Evolutionary conservation across 2,888 invertebrate genomes (phyloP).

Genomic region (Idaea dimidiata): DNA sequence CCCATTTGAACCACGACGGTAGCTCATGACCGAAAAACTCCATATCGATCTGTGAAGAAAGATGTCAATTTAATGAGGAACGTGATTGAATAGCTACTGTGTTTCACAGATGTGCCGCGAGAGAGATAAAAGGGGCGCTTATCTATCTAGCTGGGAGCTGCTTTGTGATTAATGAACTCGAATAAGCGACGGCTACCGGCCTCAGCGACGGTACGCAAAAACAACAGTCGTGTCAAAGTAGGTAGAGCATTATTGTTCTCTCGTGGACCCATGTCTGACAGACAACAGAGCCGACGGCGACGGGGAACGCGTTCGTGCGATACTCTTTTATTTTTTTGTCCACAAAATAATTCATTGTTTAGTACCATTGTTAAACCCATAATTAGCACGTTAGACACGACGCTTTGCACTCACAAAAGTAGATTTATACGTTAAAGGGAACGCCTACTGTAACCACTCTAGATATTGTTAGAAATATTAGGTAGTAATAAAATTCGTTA

Average conservation of each 20-base stretch:
- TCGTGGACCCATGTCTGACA: slow-evolving; percentile 36
- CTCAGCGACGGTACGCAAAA: slow-evolving; percentile 44
- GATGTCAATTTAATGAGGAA: slow-evolving; percentile 24
- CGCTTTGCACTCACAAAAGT: not conserved
- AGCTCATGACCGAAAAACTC: slow-evolving; percentile 64
- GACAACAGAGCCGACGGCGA: slow-evolving; percentile 28
- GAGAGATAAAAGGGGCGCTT: slow-evolving; percentile 54
- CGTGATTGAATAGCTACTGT: slow-evolving; percentile 20
- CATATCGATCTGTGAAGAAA: slow-evolving; percentile 64
- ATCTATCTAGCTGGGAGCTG: slow-evolving; percentile 60
- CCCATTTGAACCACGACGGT: slow-evolving; percentile 75
- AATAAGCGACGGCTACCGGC: slow-evolving; percentile 45
- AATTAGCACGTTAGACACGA: not conserved
- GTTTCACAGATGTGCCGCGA: slow-evolving; percentile 27
- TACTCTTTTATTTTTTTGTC: slow-evolving; percentile 12
- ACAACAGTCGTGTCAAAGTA: slow-evolving; percentile 63
- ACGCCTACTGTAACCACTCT: not conserved
- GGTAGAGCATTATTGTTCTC: slow-evolving; percentile 56
- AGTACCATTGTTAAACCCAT: not conserved
- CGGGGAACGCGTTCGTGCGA: slow-evolving; percentile 20
- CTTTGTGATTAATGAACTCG: slow-evolving; percentile 74
- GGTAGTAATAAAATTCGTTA: not conserved
- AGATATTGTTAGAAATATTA: not conserved
- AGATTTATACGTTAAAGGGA: not conserved
- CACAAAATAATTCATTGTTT: not conserved